Base-by-base conservation (phyloP, 2,888 invertebrate genomes). In the Dysmachus trigonus region DNA sequence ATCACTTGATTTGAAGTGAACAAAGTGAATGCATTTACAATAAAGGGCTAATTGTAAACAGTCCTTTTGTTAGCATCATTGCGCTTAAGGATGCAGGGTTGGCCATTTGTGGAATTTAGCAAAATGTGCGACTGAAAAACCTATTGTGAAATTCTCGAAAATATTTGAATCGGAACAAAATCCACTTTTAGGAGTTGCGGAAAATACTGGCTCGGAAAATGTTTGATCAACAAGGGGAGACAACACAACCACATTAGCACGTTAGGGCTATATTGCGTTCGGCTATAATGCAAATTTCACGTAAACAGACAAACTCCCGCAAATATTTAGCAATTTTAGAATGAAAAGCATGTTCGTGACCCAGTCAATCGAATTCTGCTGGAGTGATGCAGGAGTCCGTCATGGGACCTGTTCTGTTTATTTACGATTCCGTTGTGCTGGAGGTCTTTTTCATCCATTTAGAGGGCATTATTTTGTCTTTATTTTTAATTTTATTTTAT, bases 281-380 rank as follows among this genome's bases (percentile, higher is more conserved):
- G 2, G 2, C 62, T 27, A 27, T 62, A 62, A 62, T 62, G 62
- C 62, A 62, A 62, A 62, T 62, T 62, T 62, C 62, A 62, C 62
- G 22, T 62, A 27, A 27, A 79, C 22, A 15, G 79, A 31, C 51
- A 71, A 62, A 62, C n/a, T 71, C n/a, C 73, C 62, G 82, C 82
- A 82, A 82, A 82, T 82, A 82, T 82, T 82, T 82, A 71, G 71
- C 31, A 35, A 82, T 82, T 82, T 82, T 82, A 22, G 62, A 33
- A 82, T 1, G 35, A 35, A 30, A 62, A 79, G 30, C 79, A 79
- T 47, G 51, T 62, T 47, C 79, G 47, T 79, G 79, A 79, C 62
- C 62, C 47, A 30, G 22, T 4, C 18, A 10, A 27, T 27, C 47
- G 51, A 51, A 62, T 27, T n/a, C n/a, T 4, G 10, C 18, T 22